phyloP scores from a whole-genome alignment of 2,888 invertebrate species.

The Parnassius apollo region DNA sequence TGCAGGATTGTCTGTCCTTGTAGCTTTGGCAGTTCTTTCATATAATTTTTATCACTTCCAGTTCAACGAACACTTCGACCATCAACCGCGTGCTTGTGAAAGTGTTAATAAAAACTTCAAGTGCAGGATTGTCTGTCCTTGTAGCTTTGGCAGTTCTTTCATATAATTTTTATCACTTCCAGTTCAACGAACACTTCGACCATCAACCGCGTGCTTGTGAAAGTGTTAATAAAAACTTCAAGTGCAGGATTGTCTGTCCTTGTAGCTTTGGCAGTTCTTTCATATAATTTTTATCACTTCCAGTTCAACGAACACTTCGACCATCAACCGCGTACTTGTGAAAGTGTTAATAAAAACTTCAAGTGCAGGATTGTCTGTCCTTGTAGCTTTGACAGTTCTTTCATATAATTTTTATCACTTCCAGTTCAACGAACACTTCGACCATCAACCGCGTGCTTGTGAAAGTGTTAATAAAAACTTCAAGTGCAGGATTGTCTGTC shows the following conservation, averaged over 20 bases:
- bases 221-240: no score
- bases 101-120: no score
- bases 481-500: no score
- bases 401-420: constrained; percentile 6
- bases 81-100: background rate
- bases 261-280: background rate
- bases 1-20: no score
- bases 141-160: background rate
- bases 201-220: background rate
- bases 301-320: constrained; percentile 3
- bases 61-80: constrained; percentile 7
- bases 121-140: no score
- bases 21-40: background rate
- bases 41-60: constrained; percentile 9
- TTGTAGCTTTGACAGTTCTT: background rate
- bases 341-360: no score
- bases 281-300: constrained; percentile 6
- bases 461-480: no score
- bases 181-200: constrained; percentile 1
- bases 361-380: no score
- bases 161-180: constrained; percentile 8
- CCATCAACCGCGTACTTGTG: background rate
- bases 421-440: constrained; percentile 4
- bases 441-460: background rate
- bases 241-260: no score